Percentiles rank a stretch among this genome's conserved stretches.
These are phyloP conservation scores for Rhinogobius similis DNA, from an alignment of 2,113 vertebrate genomes.

Conservation along the genomic window DNA sequence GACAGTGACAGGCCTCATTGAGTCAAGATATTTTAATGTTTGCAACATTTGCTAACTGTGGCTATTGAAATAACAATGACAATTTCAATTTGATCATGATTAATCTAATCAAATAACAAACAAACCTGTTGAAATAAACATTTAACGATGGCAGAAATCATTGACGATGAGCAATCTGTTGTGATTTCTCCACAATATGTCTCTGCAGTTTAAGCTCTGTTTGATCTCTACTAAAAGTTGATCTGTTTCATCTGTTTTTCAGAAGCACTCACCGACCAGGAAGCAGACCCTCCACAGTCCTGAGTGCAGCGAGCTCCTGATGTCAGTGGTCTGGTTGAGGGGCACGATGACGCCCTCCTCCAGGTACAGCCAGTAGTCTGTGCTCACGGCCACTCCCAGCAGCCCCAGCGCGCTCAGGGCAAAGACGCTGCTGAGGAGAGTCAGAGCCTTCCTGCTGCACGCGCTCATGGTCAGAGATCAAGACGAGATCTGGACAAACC, in stretches of 20 bases:
- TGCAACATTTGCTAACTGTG: no score
- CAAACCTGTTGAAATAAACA: no score
- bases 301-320: constrained; percentile 87
- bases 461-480: constrained; percentile 76
- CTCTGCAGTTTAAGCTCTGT: no score
- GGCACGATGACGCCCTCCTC: constrained; percentile 88
- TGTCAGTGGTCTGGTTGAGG: constrained; percentile 85
- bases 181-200: no score
- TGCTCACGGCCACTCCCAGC: constrained; percentile 89
- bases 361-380: constrained; percentile 93
- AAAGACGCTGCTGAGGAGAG: constrained; percentile 90
- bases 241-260: neutral
- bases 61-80: no score
- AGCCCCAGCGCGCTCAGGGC: constrained; percentile 87
- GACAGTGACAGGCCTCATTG: no score
- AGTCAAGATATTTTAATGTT: no score
- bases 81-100: no score
- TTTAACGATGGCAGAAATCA: no score
- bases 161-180: no score
- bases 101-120: no score
- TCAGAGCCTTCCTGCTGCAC: constrained; percentile 88
- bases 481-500: constrained; percentile 26
- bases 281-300: constrained; percentile 94
- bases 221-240: neutral
- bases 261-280: constrained; percentile 74